These are phyloP conservation scores for Xiphias gladius DNA, from an alignment of 2,113 vertebrate species.

Conservation along the genomic window DNA sequence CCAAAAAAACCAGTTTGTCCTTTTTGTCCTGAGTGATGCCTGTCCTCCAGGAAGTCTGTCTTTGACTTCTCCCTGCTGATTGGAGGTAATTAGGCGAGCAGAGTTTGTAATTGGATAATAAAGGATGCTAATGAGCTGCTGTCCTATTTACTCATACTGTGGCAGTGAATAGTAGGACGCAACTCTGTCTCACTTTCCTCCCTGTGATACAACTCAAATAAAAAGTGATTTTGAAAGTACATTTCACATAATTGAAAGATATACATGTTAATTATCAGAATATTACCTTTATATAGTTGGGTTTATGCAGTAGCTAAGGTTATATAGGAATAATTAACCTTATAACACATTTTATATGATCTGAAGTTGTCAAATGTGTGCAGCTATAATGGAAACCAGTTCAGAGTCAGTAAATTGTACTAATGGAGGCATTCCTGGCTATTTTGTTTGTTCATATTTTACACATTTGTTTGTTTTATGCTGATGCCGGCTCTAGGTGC, in stretches of 20 bases:
- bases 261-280: not conserved
- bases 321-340: not conserved
- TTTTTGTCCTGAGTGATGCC: constrained; percentile 67
- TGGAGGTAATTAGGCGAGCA: constrained; percentile 81
- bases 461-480: not conserved
- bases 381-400: not conserved
- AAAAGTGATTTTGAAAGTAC: constrained; percentile 3
- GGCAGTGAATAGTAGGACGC: constrained; percentile 49
- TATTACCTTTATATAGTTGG: not conserved
- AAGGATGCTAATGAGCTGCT: constrained; percentile 80
- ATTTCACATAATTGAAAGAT: not conserved
- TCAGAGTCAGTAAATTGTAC: not conserved
- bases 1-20: constrained; percentile 54
- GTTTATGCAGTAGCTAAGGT: not conserved
- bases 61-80: constrained; percentile 75
- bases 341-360: not conserved
- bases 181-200: constrained; percentile 13
- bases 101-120: constrained; percentile 82
- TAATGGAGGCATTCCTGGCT: not conserved
- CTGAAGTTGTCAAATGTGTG: not conserved
- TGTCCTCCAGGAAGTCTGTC: constrained; percentile 77
- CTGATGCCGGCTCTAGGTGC: not conserved
- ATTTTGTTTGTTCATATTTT: not conserved
- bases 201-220: not conserved
- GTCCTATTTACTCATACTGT: constrained; percentile 75